Evolutionary conservation across 2,888 invertebrate genomes (phyloP).

Genomic region (Deroplatys truncata): DNA sequence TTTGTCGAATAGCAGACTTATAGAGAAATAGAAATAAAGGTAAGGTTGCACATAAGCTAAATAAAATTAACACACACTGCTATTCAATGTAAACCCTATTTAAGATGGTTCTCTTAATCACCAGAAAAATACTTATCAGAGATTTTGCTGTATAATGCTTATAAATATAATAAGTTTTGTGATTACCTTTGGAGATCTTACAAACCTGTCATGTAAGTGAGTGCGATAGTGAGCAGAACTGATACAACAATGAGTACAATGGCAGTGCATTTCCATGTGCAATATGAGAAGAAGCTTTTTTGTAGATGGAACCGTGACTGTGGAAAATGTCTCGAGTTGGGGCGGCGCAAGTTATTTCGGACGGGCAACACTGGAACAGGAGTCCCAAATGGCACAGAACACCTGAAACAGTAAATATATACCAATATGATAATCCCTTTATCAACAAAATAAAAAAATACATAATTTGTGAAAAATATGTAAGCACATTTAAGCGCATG

Average conservation of each 20-base stretch:
- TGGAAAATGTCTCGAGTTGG: constrained; percentile 67
- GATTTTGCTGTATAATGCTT: constrained; percentile 49
- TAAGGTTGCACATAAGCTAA: too few relatives aligned
- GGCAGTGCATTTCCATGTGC: constrained; percentile 90
- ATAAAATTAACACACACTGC: too few relatives aligned
- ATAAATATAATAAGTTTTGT: not conserved
- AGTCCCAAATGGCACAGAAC: constrained; percentile 55
- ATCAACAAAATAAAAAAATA: too few relatives aligned
- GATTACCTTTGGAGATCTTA: not conserved
- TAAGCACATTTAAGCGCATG: too few relatives aligned
- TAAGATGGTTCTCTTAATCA: too few relatives aligned
- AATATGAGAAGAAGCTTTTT: constrained; percentile 78
- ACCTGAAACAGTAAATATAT: constrained; percentile 48
- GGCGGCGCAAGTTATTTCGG: constrained; percentile 63
- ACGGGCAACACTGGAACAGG: constrained; percentile 69
- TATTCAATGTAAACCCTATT: too few relatives aligned
- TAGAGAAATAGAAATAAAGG: too few relatives aligned
- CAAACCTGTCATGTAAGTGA: constrained; percentile 82
- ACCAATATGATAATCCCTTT: too few relatives aligned
- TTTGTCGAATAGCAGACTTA: too few relatives aligned
- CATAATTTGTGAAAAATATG: too few relatives aligned
- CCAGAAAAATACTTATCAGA: too few relatives aligned
- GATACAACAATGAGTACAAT: constrained; percentile 82
- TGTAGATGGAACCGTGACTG: constrained; percentile 79
- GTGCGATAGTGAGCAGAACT: constrained; percentile 74